Evolutionary conservation across 1,140 invertebrate species (phyloP).

Genomic region (Nasonia longicornis): DNA sequence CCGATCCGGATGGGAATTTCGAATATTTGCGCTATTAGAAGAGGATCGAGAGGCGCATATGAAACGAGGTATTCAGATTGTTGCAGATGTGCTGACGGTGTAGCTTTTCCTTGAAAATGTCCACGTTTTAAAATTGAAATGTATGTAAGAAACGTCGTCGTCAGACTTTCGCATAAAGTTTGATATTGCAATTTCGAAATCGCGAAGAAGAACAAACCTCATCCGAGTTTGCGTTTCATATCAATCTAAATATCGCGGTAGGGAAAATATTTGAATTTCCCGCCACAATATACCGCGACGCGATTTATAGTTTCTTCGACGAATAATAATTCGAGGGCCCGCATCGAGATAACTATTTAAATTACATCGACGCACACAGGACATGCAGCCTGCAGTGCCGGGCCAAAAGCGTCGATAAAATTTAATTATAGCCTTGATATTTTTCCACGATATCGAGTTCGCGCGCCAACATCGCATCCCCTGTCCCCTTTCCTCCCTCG

Average conservation of each 20-base stretch:
- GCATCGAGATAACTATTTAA: background rate
- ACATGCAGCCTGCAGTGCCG: background rate
- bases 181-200: too few species aligned
- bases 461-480: slow-evolving; percentile 4
- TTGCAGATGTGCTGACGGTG: too few species aligned
- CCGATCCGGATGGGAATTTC: background rate
- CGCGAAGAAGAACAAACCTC: too few species aligned
- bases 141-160: too few species aligned
- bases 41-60: too few species aligned
- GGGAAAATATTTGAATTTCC: background rate
- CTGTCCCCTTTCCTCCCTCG: background rate
- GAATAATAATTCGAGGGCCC: background rate
- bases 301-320: background rate
- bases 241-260: too few species aligned
- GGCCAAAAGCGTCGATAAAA: slow-evolving; percentile 11
- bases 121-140: too few species aligned
- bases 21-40: too few species aligned
- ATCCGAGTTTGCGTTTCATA: too few species aligned
- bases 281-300: background rate
- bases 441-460: slow-evolving; percentile 20
- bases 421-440: slow-evolving; percentile 22
- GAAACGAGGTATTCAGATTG: too few species aligned
- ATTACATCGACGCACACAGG: background rate
- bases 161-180: too few species aligned
- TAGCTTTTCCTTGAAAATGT: too few species aligned